Base-by-base conservation (phyloP, 2,888 invertebrate genomes). In the Cataglyphis altisquamis region DNA sequence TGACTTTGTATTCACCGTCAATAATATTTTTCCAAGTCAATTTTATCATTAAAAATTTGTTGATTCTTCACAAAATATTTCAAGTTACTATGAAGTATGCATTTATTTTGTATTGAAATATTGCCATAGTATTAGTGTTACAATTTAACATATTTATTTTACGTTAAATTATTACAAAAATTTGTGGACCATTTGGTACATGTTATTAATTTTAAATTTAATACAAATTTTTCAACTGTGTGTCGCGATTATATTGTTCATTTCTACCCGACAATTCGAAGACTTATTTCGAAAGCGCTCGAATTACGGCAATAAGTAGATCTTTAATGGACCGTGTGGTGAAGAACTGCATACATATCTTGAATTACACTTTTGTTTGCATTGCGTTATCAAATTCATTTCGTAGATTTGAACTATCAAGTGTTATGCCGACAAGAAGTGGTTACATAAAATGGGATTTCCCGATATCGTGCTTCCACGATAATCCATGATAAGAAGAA, bases 381-480 rank as follows among this genome's bases (percentile, higher is more conserved):
- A 63, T 15, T 18, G 63, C n/a, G 36, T 32, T 52, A 4, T 52
- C 52, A 18, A 25, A 52, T 64, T 52, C 52, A 48, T 39, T 25
- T 64, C 36, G 32, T 21, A 10, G 29, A 74, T 8, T 74, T 21
- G 15, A 25, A 57, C 2, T 8, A 18, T 18, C 45, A 41, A 10
- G 5, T 45, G 36, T 52, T 29, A 62, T 10, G 39, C 55, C n/a
- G n/a, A 15, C 52, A 39, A 66, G 12, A 39, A 29, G 29, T 57
- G n/a, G 25, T 77, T 66, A 15, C 29, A 10, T 67, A 67, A 77
- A 77, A 57, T 15, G 39, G 29, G 41, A 67, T 57, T 67, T 57
- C n/a, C 15, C n/a, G 67, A 67, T 57, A 67, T 57, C 10, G 15
- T 48, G 9, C 67, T 57, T 29, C 29, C n/a, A 39, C 29, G 41